Evolutionary conservation across 2,888 invertebrate genomes (phyloP).

Genomic region (Volucella zonaria): DNA sequence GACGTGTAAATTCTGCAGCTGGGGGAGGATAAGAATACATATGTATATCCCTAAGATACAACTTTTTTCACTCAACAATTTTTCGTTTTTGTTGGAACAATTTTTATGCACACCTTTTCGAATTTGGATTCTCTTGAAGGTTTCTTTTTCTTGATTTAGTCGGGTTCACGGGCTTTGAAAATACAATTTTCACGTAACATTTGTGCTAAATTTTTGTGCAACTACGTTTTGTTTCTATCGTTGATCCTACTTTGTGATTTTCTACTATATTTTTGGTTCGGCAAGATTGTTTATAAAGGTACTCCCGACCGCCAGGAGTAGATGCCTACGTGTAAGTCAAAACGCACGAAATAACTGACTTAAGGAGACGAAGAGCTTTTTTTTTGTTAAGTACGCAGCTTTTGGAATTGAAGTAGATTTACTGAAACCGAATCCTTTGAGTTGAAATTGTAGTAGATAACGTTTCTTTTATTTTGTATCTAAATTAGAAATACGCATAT

Average conservation of each 20-base stretch:
- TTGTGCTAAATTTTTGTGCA: slow-evolving; percentile 75
- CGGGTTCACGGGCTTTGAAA: slow-evolving; percentile 77
- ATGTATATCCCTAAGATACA: slow-evolving; percentile 53
- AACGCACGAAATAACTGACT: slow-evolving; percentile 24
- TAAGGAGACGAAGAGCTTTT: slow-evolving; percentile 43
- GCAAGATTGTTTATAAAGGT: slow-evolving; percentile 63
- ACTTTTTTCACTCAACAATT: slow-evolving; percentile 46
- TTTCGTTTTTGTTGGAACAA: slow-evolving; percentile 6
- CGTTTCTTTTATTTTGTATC: not conserved
- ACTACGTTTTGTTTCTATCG: slow-evolving; percentile 67
- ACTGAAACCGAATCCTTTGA: not conserved
- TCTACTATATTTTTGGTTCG: slow-evolving; percentile 48
- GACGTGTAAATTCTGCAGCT: not conserved
- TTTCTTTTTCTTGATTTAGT: slow-evolving; percentile 72
- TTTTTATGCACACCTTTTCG: slow-evolving; percentile 57
- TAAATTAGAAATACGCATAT: not conserved
- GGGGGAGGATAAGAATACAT: slow-evolving; percentile 18
- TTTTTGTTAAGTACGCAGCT: slow-evolving; percentile 25
- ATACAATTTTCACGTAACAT: slow-evolving; percentile 77
- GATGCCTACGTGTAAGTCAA: slow-evolving; percentile 77
- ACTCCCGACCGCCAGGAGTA: slow-evolving; percentile 76
- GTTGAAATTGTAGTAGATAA: slow-evolving; percentile 17
- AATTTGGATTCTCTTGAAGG: slow-evolving; percentile 34
- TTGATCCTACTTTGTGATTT: slow-evolving; percentile 34
- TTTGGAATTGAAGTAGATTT: slow-evolving; percentile 6